A percentile compares a stretch with the other conserved stretches of the same genome.
Conservation (phyloP, 2,888 invertebrate species). For the Chironomus tentans region DNA sequence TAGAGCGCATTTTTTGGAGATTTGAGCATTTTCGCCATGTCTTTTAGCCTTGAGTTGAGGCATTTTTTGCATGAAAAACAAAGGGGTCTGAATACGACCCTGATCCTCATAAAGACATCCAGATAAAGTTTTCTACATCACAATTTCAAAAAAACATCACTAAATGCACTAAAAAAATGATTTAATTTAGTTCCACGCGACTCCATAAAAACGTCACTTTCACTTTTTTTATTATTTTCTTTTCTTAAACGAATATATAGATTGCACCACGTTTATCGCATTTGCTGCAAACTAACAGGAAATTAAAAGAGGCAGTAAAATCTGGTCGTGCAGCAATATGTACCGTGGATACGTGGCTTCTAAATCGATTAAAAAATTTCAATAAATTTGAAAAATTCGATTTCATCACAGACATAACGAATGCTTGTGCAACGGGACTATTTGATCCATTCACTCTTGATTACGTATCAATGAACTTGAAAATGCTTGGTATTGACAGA, state of each 20-base stretch:
- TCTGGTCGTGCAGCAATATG: constrained; percentile 67
- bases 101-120: too few relatives aligned
- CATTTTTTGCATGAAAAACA: too few relatives aligned
- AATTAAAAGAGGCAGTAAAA: constrained; percentile 54
- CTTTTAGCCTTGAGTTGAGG: too few relatives aligned
- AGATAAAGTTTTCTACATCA: too few relatives aligned
- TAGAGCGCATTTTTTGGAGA: too few relatives aligned
- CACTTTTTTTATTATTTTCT: background rate
- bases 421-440: constrained; percentile 83
- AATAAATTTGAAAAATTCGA: constrained; percentile 31
- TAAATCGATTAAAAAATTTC: constrained; percentile 61
- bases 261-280: constrained; percentile 65
- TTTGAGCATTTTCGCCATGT: too few relatives aligned
- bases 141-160: too few relatives aligned
- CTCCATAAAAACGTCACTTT: background rate
- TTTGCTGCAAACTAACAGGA: constrained; percentile 63
- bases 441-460: constrained; percentile 84
- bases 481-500: constrained; percentile 55
- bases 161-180: too few relatives aligned
- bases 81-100: too few relatives aligned
- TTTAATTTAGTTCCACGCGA: too few relatives aligned
- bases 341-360: constrained; percentile 87
- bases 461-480: constrained; percentile 69
- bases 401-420: constrained; percentile 83
- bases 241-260: constrained; percentile 36